phyloP scores from a whole-genome alignment of 53 echinoderm and acorn worm genomes.

The Hippasteria phrygiana region DNA sequence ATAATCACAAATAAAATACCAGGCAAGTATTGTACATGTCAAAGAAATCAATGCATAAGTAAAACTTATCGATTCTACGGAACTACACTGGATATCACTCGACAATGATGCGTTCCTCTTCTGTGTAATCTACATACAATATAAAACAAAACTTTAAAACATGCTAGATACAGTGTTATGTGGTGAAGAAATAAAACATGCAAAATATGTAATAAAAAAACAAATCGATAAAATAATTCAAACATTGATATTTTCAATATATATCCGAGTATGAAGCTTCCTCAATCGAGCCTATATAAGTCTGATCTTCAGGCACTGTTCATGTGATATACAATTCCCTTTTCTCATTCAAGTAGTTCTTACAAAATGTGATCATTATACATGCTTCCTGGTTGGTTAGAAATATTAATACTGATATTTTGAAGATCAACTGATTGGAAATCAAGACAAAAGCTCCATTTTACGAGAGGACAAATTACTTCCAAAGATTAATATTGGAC shows the following conservation, averaged over 20 bases:
- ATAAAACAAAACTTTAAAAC: slow-evolving; percentile 55
- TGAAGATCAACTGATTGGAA: background rate
- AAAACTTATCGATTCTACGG: slow-evolving; percentile 9
- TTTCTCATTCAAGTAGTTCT: too few species aligned
- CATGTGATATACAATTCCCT: background rate
- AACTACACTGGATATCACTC: background rate
- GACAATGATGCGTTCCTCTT: background rate
- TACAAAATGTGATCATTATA: too few species aligned
- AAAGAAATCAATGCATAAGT: slow-evolving; percentile 38
- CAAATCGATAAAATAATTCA: background rate
- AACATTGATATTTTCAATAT: background rate
- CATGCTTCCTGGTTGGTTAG: background rate
- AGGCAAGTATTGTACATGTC: slow-evolving; percentile 39
- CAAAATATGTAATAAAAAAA: slow-evolving; percentile 13
- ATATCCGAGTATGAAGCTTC: background rate
- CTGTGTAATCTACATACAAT: background rate
- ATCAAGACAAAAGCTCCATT: background rate
- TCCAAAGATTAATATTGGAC: slow-evolving; percentile 22
- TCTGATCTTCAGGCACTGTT: slow-evolving; percentile 10
- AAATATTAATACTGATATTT: background rate
- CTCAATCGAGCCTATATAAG: background rate
- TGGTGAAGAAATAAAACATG: slow-evolving; percentile 46
- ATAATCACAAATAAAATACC: slow-evolving; percentile 1
- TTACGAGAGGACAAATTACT: slow-evolving; percentile 3
- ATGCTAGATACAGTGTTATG: slow-evolving; percentile 55